Percentiles rank a stretch among this genome's conserved stretches.
Evolutionary conservation across 2,113 vertebrate genomes (phyloP).

Genomic region (Myodes glareolus): DNA sequence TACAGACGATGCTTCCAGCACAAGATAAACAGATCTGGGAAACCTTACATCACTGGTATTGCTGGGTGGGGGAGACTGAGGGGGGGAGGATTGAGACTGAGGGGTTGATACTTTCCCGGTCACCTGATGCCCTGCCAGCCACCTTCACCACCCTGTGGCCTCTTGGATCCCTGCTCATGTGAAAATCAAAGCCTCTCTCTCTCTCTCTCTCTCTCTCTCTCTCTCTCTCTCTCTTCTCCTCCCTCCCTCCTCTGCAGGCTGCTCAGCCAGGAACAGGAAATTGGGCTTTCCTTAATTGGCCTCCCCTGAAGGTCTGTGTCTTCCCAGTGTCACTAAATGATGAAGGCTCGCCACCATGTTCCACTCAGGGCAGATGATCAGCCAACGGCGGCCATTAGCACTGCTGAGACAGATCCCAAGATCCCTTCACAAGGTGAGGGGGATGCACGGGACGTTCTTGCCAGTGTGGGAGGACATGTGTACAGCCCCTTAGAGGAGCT

Average conservation of each 20-base stretch:
- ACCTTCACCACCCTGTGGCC: rapidly evolving
- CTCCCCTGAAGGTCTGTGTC: rapidly evolving
- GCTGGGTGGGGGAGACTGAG: not conserved
- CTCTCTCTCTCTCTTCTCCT: not conserved
- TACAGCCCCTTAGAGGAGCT: not conserved
- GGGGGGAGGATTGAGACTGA: not conserved
- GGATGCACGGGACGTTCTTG: rapidly evolving
- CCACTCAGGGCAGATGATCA: not conserved
- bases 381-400: too few relatives aligned
- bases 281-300: not conserved
- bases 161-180: not conserved
- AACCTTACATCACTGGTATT: rapidly evolving
- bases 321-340: rapidly evolving
- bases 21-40: not conserved
- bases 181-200: not conserved
- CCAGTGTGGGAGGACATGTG: rapidly evolving
- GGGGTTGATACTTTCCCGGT: not conserved
- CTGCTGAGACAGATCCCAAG: not conserved
- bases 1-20: not conserved
- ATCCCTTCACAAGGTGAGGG: rapidly evolving
- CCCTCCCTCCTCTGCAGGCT: too few relatives aligned
- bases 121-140: too few relatives aligned
- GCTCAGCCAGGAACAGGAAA: not conserved
- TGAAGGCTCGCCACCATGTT: not conserved
- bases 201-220: not conserved